Percentiles rank a stretch among this genome's conserved stretches.
These are phyloP conservation scores for Oedothorax gibbosus DNA, from an alignment of 1,140 invertebrate genomes.

Conservation along the genomic window DNA sequence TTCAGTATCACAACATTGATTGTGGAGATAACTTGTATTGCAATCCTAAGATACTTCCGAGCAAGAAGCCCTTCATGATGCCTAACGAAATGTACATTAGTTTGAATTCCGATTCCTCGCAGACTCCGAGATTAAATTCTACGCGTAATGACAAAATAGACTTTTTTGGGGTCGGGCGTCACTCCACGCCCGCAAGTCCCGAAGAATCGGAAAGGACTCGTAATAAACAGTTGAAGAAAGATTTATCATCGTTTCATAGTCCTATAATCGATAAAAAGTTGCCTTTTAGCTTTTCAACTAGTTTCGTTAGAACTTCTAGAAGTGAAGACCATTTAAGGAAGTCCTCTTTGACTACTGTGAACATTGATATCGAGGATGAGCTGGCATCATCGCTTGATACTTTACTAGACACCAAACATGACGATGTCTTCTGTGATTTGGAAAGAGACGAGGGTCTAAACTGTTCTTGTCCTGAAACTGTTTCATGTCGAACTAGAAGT, in stretches of 20 bases:
- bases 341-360: slow-evolving; percentile 82
- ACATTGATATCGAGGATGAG: slow-evolving; percentile 88
- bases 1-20: slow-evolving; percentile 33
- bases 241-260: slow-evolving; percentile 64
- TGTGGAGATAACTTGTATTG: slow-evolving; percentile 34
- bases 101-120: slow-evolving; percentile 27
- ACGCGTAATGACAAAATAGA: slow-evolving; percentile 76
- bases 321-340: slow-evolving; percentile 89
- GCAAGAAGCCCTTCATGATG: slow-evolving; percentile 51
- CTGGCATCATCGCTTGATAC: slow-evolving; percentile 92
- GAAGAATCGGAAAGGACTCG: slow-evolving; percentile 74
- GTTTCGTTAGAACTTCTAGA: slow-evolving; percentile 81
- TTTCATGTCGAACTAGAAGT: slow-evolving; percentile 1
- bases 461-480: slow-evolving; percentile 32
- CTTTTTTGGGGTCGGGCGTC: slow-evolving; percentile 66
- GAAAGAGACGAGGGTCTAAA: slow-evolving; percentile 16
- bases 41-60: slow-evolving; percentile 6
- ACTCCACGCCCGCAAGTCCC: slow-evolving; percentile 84
- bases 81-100: slow-evolving; percentile 56
- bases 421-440: slow-evolving; percentile 57
- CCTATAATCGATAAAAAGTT: slow-evolving; percentile 63
- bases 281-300: slow-evolving; percentile 66
- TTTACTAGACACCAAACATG: slow-evolving; percentile 80
- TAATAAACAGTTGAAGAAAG: slow-evolving; percentile 64
- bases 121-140: slow-evolving; percentile 66